Evolutionary conservation across 2,888 invertebrate genomes (phyloP).

Genomic region (Onchidella celtica): DNA sequence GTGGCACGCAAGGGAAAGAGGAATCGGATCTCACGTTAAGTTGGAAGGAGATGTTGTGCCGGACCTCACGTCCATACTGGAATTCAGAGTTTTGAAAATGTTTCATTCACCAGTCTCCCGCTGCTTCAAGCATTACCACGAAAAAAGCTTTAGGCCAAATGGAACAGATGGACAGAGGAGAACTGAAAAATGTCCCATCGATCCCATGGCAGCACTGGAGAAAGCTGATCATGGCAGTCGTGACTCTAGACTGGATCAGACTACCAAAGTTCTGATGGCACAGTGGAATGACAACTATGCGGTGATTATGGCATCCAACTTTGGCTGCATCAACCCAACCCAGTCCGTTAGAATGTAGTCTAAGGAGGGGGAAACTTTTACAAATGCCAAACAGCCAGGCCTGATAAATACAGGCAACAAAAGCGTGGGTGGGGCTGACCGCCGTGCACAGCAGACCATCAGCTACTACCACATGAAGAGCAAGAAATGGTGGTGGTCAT

Average conservation of each 20-base stretch:
- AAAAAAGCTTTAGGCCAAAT: neutral
- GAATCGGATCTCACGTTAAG: too few species aligned
- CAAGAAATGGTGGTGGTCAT: neutral
- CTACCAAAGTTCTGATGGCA: neutral
- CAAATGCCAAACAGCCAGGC: neutral
- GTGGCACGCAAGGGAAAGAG: neutral
- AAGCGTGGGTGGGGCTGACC: neutral
- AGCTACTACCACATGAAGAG: neutral
- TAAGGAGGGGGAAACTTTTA: neutral
- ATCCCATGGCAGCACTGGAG: neutral
- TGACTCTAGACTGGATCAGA: neutral
- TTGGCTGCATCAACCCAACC: neutral
- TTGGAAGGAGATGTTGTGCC: neutral
- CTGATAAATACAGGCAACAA: neutral
- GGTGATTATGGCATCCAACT: neutral
- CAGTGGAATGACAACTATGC: conserved; percentile 10
- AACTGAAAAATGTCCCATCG: neutral
- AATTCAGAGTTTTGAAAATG: too few species aligned
- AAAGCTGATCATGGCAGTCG: neutral
- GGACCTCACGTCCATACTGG: too few species aligned
- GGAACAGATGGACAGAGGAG: neutral
- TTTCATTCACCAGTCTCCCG: neutral
- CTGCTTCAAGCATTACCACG: neutral
- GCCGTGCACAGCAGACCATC: neutral
- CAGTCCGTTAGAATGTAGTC: neutral